These are phyloP conservation scores for Galago senegalensis DNA, from an alignment of 2,797 vertebrate species.

Conservation along the genomic window DNA sequence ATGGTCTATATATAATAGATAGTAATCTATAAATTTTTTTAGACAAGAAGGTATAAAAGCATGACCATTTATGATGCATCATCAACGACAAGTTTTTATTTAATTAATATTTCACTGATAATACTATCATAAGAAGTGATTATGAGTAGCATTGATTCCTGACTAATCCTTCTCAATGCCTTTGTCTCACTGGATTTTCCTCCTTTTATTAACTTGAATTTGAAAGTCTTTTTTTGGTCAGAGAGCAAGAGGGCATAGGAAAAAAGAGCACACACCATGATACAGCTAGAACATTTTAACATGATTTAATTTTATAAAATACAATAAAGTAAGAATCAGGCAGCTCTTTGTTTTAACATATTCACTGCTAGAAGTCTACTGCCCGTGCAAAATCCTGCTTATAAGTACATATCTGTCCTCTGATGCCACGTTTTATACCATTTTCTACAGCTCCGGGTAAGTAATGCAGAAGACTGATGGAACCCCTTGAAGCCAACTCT, in stretches of 20 bases:
- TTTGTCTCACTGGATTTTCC: slow-evolving; percentile 27
- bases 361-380: slow-evolving; percentile 31
- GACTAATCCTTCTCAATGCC: neutral
- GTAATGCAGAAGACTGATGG: neutral
- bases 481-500: neutral
- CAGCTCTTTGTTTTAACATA: slow-evolving; percentile 39
- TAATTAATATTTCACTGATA: slow-evolving; percentile 50
- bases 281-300: slow-evolving; percentile 44
- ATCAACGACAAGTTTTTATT: neutral
- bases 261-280: neutral
- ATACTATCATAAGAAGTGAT: neutral
- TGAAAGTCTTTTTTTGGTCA: neutral
- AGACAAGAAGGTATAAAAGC: neutral
- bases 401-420: neutral
- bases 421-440: slow-evolving; percentile 44
- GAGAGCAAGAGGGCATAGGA: neutral
- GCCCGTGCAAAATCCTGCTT: slow-evolving; percentile 32
- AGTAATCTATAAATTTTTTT: neutral
- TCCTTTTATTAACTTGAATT: slow-evolving; percentile 1
- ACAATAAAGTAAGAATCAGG: slow-evolving; percentile 11
- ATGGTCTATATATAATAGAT: neutral
- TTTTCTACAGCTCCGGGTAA: slow-evolving; percentile 6
- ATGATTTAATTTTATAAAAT: slow-evolving; percentile 58
- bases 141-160: slow-evolving; percentile 18
- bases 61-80: neutral